These are phyloP conservation scores for Scleropages formosus DNA, from an alignment of 2,797 vertebrate species.

Conservation along the genomic window DNA sequence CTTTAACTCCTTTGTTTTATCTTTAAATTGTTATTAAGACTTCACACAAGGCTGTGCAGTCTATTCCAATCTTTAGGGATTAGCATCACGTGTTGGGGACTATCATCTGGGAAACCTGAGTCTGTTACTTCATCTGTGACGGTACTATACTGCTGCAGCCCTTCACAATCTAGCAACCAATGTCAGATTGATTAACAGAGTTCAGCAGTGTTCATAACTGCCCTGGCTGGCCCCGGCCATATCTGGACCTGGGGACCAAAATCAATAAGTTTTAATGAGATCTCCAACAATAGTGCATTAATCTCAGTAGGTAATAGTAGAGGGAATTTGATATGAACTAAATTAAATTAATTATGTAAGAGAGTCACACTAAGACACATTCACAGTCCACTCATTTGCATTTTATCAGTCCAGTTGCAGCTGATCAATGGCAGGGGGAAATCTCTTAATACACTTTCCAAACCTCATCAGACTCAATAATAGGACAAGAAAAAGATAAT, in stretches of 20 bases:
- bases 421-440: constrained; percentile 70
- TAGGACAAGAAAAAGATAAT: constrained; percentile 59
- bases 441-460: constrained; percentile 75
- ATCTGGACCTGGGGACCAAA: constrained; percentile 55
- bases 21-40: too few relatives aligned
- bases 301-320: constrained; percentile 83
- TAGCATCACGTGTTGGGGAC: not conserved
- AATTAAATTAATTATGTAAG: constrained; percentile 72
- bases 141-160: not conserved
- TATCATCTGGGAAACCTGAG: not conserved
- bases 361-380: constrained; percentile 80
- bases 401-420: constrained; percentile 80
- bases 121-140: not conserved
- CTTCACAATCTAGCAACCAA: not conserved
- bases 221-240: not conserved
- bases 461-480: constrained; percentile 71
- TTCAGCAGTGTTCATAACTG: constrained; percentile 1
- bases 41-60: too few relatives aligned
- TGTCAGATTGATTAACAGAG: constrained; percentile 9
- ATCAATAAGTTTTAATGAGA: constrained; percentile 90
- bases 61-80: too few relatives aligned
- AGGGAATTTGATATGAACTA: constrained; percentile 79
- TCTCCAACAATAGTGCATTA: constrained; percentile 88
- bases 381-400: constrained; percentile 85
- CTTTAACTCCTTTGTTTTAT: too few relatives aligned